Base-by-base conservation (phyloP, 2,888 invertebrate species). In the Syrista parreyssii region DNA sequence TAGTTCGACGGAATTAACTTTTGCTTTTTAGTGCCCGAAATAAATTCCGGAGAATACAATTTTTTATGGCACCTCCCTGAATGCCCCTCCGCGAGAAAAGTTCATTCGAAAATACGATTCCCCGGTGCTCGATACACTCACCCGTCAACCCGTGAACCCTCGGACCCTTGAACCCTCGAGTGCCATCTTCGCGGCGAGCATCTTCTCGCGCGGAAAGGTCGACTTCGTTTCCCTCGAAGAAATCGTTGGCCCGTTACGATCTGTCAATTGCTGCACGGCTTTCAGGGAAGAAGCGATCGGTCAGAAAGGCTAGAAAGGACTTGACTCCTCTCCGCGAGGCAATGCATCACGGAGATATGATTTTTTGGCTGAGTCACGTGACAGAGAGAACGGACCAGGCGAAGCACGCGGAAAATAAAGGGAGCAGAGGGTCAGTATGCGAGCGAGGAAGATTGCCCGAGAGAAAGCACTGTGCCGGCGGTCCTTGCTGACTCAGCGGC, bases 331-430 rank as follows among this genome's bases (percentile, higher is more conserved):
- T 40, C 40, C 15, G 81, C 80, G 82, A 79, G 80, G 81, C 79
- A 81, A 81, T 85, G 84, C 83, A 85, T 85, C 85, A 85, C 78
- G 79, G 79, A 85, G 85, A 85, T 85, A 85, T 85, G 84, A 84
- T 85, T 84, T 83, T 82, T 85, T 40, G 40, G 40, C 4, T 1
- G 15, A 15, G 15, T 15, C 40, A 40, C 40, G 40, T 1, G 40
- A 15, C 15, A 15, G 40, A 40, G 40, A 4, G 15, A 15, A 40
- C 15, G 15, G 40, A 40, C 40, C 40, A 15, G 40, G 15, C 40
- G 15, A 15, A 40, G 40, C 4, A 1, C 15, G 15, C 6, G 40
- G 15, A 1, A 15, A 40, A 15, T 15, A 15, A 40, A 40, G 15
- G 40, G 40, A 40, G 33, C 79, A 85, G 84, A 85, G 83, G 82